These are phyloP conservation scores for Anastrepha obliqua DNA, from an alignment of 1,140 invertebrate species.

Conservation along the genomic window DNA sequence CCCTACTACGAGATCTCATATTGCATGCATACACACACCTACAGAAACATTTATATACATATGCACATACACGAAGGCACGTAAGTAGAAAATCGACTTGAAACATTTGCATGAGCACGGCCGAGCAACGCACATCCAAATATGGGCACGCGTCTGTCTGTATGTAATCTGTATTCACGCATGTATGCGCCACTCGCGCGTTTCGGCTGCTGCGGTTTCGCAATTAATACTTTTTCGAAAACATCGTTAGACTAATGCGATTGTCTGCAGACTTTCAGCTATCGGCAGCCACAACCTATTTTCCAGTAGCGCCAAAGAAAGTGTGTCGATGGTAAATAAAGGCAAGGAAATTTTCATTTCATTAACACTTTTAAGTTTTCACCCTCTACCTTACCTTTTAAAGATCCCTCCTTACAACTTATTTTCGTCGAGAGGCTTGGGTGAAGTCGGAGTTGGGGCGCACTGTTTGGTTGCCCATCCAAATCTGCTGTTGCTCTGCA, in stretches of 20 bases:
- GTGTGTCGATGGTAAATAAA: constrained; percentile 3
- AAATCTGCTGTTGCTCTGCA: constrained; percentile 18
- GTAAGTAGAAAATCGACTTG: constrained; percentile 7
- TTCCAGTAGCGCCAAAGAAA: not conserved
- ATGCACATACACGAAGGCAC: not conserved
- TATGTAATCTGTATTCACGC: too few species aligned
- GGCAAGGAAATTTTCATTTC: constrained; percentile 22
- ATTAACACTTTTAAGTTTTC: constrained; percentile 26
- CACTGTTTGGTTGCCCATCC: not conserved
- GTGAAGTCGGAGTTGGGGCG: not conserved
- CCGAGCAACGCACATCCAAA: not conserved
- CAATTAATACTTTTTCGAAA: constrained; percentile 49
- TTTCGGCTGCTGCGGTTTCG: constrained; percentile 18
- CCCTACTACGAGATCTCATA: not conserved
- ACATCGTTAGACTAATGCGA: constrained; percentile 46
- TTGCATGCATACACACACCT: not conserved
- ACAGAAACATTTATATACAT: not conserved
- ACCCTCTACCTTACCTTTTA: not conserved
- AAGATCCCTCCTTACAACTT: not conserved
- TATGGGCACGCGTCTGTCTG: too few species aligned
- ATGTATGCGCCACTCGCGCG: too few species aligned
- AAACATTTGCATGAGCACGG: constrained; percentile 9
- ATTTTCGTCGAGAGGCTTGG: too few species aligned
- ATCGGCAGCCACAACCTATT: not conserved
- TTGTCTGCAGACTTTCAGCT: constrained; percentile 37